Base-by-base conservation (phyloP, 2,113 vertebrate genomes). In the Sturnira hondurensis region DNA sequence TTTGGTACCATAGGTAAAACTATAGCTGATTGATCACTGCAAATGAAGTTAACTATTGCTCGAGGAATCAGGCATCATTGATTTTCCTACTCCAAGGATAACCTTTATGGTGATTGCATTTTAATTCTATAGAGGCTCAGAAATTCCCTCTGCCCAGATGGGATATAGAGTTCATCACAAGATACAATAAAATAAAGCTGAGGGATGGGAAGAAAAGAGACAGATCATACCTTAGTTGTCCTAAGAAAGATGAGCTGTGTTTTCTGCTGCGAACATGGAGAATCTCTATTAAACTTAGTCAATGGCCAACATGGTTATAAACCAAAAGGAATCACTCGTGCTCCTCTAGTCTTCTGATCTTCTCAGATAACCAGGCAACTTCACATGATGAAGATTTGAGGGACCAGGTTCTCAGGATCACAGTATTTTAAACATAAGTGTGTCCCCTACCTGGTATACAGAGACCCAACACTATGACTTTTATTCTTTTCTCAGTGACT, bases 41-140 rank as follows among this genome's bases (percentile, higher is more conserved):
- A 70, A 38, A 92, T 77, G 67, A 92, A 71, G 52, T 91, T 95
- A 91, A 89, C 88, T 45, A 67, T 31, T 89, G 58, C 83, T n/a
- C 26, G 43, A 95, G 36, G 45, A 93, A 86, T 17, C 70, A 33
- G 71, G 24, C 61, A 85, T 85, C 4, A 0, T 41, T 87, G 63
- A 45, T 71, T 74, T 63, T 89, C 58, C 56, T 85, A 33, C 47
- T 85, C 38, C 9, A 36, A 84, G 65, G 33, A 94, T 65, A 85
- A 81, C 15, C 4, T 90, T 94, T 76, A 84, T 41, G 8, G 20
- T 70, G 86, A 96, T 22, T 87, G 4, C 3, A 73, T 78, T 95
- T 96, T 89, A 58, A 31, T 87, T 76, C 41, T 50, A 83, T 1
- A 93, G 80, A 91, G 24, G 61, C 50, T 86, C 70, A 73, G 82